Percentiles rank a stretch among this genome's conserved stretches.
These are phyloP conservation scores for Lypha dubia DNA, from an alignment of 2,888 invertebrate species.

Conservation along the genomic window DNA sequence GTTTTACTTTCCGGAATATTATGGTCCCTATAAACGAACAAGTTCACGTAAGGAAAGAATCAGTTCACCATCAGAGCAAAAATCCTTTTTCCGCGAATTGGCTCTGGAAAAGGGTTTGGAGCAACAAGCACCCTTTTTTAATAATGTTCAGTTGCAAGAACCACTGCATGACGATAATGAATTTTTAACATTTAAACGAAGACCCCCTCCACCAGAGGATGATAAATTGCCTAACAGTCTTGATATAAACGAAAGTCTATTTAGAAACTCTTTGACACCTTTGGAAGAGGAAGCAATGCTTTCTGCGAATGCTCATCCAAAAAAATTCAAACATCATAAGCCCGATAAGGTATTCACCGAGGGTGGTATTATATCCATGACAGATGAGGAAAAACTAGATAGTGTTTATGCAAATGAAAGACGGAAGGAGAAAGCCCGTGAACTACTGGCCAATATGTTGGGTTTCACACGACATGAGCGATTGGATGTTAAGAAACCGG, in stretches of 20 bases:
- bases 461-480: conserved; percentile 95
- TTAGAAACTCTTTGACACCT: conserved; percentile 78
- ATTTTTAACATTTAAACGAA: conserved; percentile 71
- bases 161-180: conserved; percentile 51
- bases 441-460: conserved; percentile 86
- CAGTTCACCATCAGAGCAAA: conserved; percentile 12
- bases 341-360: conserved; percentile 85
- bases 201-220: conserved; percentile 49
- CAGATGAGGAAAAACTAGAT: conserved; percentile 76
- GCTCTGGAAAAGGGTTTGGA: conserved; percentile 76
- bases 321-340: conserved; percentile 64
- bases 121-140: conserved; percentile 62
- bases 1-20: conserved; percentile 79
- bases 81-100: conserved; percentile 79
- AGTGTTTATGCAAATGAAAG: conserved; percentile 78
- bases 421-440: conserved; percentile 84
- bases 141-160: conserved; percentile 53
- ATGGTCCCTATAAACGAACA: conserved; percentile 77
- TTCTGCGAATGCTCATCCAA: conserved; percentile 79
- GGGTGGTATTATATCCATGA: conserved; percentile 86
- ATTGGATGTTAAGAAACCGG: conserved; percentile 97
- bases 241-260: conserved; percentile 76
- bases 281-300: conserved; percentile 81
- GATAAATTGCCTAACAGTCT: conserved; percentile 71
- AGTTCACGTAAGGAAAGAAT: conserved; percentile 59